Conservation (phyloP, 2,888 invertebrate species). For the Aplocera efformata region DNA sequence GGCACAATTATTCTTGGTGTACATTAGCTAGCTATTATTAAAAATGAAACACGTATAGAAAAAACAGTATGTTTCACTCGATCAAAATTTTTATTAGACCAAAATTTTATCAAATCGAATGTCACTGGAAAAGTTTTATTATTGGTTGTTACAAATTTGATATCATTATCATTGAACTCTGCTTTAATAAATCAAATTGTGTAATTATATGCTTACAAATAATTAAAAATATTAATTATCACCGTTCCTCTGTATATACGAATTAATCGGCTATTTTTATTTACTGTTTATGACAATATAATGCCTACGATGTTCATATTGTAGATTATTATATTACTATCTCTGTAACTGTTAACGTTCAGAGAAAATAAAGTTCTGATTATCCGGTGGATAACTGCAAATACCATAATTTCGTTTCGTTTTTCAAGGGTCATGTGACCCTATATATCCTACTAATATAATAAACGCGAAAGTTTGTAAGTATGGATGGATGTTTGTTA, state of each 20-base stretch:
- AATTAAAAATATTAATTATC: constrained; percentile 45
- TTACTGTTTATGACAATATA: constrained; percentile 70
- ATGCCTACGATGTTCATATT: constrained; percentile 74
- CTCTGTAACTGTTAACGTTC: constrained; percentile 69
- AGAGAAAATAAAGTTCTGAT: constrained; percentile 67
- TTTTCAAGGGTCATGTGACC: constrained; percentile 24
- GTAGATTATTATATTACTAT: constrained; percentile 54
- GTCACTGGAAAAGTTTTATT: constrained; percentile 12
- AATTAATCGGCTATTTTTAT: constrained; percentile 58
- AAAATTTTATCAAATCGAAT: constrained; percentile 16
- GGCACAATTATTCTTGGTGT: constrained; percentile 49
- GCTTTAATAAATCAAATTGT: constrained; percentile 68
- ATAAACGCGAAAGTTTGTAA: no score
- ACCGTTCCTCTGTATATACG: constrained; percentile 59
- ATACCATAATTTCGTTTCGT: constrained; percentile 68
- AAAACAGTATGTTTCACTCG: constrained; percentile 14
- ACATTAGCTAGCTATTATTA: constrained; percentile 47
- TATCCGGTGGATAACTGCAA: constrained; percentile 73
- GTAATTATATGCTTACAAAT: constrained; percentile 66
- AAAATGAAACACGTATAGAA: constrained; percentile 30
- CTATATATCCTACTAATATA: no score
- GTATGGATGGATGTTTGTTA: no score
- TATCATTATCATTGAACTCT: constrained; percentile 35
- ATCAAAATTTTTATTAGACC: constrained; percentile 17
- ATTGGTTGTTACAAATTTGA: constrained; percentile 17